Base-by-base conservation (phyloP, 2,888 invertebrate genomes). In the Drosophila aldrichi region DNA sequence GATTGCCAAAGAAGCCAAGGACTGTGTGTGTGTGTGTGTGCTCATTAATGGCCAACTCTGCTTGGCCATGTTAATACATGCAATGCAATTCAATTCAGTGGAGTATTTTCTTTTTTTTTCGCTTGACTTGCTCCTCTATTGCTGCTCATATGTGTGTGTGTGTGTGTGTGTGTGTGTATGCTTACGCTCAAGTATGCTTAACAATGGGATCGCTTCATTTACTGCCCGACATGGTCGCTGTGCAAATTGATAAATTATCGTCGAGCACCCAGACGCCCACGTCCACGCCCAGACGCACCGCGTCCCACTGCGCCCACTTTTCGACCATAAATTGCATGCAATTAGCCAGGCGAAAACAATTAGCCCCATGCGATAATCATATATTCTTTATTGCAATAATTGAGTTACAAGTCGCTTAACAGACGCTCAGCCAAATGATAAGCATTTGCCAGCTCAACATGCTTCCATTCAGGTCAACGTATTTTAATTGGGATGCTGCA, bases 161-260 rank as follows among this genome's bases (percentile, higher is more conserved):
- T 56, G 20, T 70, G n/a, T 69, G 61, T 48, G 46, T 58, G 49
- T 46, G 41, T 48, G 69, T 54, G 55, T 63, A 51, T 70, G 59
- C 65, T 48, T 69, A 40, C 32, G 67, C 77, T 85, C 76, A 77
- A 88, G 90, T 78, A 71, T 88, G 85, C 74, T 86, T 71, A 86
- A 85, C 90, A 88, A 71, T 70, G 73, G 83, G 88, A 85, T 89
- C 65, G 74, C 80, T 76, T 89, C 85, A 89, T 86, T 89, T 82
- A 77, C 77, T 66, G 40, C 69, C 69, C 73, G 38, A 49, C 80
- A 75, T 61, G 54, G 51, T 56, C 12, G 57, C 52, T 67, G 58
- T 46, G 70, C 74, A 85, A 89, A 89, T 89, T 86, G 90, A 90
- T 90, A 86, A 86, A 89, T 89, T 88, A 85, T 88, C 74, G 72